Evolutionary conservation across 2,797 vertebrate species (phyloP).

Genomic region (Typhlichthys subterraneus): DNA sequence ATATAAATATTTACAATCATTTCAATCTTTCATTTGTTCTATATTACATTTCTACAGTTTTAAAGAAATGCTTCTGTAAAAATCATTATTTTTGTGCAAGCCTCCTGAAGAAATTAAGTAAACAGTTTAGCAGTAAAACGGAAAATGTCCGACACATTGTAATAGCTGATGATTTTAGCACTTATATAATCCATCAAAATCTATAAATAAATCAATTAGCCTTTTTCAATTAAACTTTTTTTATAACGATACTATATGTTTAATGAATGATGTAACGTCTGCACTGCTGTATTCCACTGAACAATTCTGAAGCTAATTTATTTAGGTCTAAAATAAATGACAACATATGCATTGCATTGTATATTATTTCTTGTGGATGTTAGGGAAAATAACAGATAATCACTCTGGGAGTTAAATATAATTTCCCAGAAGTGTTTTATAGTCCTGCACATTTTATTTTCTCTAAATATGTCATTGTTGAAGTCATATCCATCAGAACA

Average conservation of each 20-base stretch:
- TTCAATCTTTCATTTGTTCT: no score
- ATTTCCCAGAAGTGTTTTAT: conserved; percentile 7
- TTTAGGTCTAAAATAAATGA: conserved; percentile 1
- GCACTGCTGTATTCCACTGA: no score
- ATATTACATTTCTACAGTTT: no score
- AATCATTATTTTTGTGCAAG: neutral
- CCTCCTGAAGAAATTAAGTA: conserved; percentile 10
- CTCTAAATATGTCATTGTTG: conserved; percentile 20
- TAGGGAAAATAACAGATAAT: conserved; percentile 7
- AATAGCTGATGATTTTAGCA: neutral
- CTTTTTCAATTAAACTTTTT: no score
- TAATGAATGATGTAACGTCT: no score
- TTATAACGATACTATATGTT: no score
- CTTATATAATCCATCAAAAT: no score
- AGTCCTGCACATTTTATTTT: conserved; percentile 2
- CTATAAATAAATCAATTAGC: no score
- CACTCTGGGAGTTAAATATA: conserved; percentile 14
- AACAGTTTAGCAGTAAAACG: conserved; percentile 7
- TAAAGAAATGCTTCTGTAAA: no score
- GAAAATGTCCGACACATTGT: neutral
- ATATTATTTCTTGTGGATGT: neutral
- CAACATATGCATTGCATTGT: no score
- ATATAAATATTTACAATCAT: no score
- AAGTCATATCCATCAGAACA: conserved; percentile 15
- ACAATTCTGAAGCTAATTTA: neutral